These are phyloP conservation scores for Zaprionus bogoriensis DNA, from an alignment of 2,888 invertebrate species.

Conservation along the genomic window DNA sequence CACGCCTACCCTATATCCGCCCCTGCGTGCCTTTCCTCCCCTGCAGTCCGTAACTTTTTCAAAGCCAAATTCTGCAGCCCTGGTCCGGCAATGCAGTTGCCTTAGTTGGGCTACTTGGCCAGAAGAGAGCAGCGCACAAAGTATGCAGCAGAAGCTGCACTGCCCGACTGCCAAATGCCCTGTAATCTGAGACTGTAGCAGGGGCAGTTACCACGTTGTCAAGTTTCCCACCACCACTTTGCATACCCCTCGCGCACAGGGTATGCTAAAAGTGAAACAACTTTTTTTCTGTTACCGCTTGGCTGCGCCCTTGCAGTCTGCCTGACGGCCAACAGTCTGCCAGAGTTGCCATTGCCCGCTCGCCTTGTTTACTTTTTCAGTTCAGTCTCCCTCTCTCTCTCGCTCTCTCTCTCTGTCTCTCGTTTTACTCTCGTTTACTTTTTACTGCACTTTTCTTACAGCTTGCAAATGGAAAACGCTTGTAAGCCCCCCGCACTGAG, in stretches of 20 bases:
- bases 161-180: neutral
- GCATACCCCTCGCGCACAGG: neutral
- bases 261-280: slow-evolving; percentile 39
- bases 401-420: slow-evolving; percentile 1
- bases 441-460: slow-evolving; percentile 41
- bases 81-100: slow-evolving; percentile 22
- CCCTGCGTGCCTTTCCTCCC: neutral
- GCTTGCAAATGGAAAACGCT: slow-evolving; percentile 54
- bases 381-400: neutral
- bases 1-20: neutral
- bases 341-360: slow-evolving; percentile 44
- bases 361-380: slow-evolving; percentile 40
- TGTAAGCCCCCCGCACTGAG: slow-evolving; percentile 47
- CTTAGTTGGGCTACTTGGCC: slow-evolving; percentile 20
- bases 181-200: neutral
- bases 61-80: slow-evolving; percentile 69
- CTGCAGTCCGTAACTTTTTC: slow-evolving; percentile 59
- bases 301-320: slow-evolving; percentile 54
- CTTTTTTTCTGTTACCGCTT: slow-evolving; percentile 69
- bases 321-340: slow-evolving; percentile 45
- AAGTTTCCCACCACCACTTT: neutral
- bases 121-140: slow-evolving; percentile 36
- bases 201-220: too few relatives aligned
- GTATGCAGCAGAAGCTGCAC: neutral
- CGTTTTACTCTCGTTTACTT: slow-evolving; percentile 5